Evolutionary conservation across 2,888 invertebrate species (phyloP).

Genomic region (Trichogramma evanescens): DNA sequence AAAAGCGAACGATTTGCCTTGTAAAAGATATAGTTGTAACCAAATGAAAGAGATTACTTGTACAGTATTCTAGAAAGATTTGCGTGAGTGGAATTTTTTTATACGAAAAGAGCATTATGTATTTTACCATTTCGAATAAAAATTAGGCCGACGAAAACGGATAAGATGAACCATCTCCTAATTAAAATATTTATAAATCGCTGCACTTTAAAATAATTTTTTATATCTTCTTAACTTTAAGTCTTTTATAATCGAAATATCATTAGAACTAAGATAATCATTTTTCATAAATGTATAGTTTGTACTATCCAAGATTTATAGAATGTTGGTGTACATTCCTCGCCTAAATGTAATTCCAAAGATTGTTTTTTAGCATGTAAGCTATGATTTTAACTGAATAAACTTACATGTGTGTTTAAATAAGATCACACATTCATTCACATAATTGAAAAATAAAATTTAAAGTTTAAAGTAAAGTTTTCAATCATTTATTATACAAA

Average conservation of each 20-base stretch:
- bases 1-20: too few relatives aligned
- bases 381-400: not conserved
- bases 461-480: not conserved
- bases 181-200: too few relatives aligned
- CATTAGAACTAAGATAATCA: not conserved
- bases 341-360: conserved; percentile 12
- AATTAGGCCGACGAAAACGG: too few relatives aligned
- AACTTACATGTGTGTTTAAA: not conserved
- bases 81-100: too few relatives aligned
- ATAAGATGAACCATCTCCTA: too few relatives aligned
- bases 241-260: conserved; percentile 1
- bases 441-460: conserved; percentile 5
- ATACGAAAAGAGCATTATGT: too few relatives aligned
- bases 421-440: too few relatives aligned
- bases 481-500: not conserved
- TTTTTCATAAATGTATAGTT: not conserved
- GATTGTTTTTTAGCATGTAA: conserved; percentile 9
- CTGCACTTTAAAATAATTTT: not conserved
- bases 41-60: too few relatives aligned
- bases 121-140: too few relatives aligned
- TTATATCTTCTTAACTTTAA: conserved; percentile 2
- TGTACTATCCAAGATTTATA: not conserved
- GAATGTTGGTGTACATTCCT: conserved; percentile 4
- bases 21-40: too few relatives aligned
- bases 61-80: too few relatives aligned